Evolutionary conservation across 2,888 invertebrate species (phyloP).

Genomic region (Panzeria rudis): DNA sequence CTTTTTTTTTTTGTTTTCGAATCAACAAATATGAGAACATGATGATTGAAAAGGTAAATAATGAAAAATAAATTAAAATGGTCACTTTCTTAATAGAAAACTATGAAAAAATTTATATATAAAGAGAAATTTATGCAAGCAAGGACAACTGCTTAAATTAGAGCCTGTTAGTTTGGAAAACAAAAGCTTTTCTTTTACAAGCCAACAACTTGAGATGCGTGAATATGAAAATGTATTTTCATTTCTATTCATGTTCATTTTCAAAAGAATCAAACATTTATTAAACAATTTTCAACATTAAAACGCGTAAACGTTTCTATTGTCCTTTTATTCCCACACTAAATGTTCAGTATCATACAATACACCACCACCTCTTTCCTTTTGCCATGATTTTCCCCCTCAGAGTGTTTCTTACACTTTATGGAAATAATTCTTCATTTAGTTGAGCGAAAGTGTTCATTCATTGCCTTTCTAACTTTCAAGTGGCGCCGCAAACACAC

Average conservation of each 20-base stretch:
- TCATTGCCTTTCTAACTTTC: constrained; percentile 72
- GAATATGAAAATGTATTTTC: constrained; percentile 59
- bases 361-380: background rate
- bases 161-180: constrained; percentile 11
- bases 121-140: background rate
- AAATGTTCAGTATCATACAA: background rate
- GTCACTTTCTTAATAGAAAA: constrained; percentile 3
- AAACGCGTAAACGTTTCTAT: constrained; percentile 68
- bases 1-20: constrained; percentile 29
- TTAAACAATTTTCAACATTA: constrained; percentile 62
- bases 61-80: constrained; percentile 34
- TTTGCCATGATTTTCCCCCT: background rate
- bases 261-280: constrained; percentile 64
- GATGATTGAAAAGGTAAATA: constrained; percentile 22
- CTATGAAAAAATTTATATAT: background rate
- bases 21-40: constrained; percentile 40
- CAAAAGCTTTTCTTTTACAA: constrained; percentile 31
- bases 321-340: constrained; percentile 54
- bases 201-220: constrained; percentile 50
- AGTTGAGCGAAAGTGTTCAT: constrained; percentile 29
- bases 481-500: constrained; percentile 72
- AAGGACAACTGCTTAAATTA: background rate
- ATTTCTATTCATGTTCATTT: constrained; percentile 46
- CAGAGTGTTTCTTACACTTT: background rate
- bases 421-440: constrained; percentile 67